These are phyloP conservation scores for Dendroctonus valens DNA, from an alignment of 1,140 invertebrate species.

Conservation along the genomic window DNA sequence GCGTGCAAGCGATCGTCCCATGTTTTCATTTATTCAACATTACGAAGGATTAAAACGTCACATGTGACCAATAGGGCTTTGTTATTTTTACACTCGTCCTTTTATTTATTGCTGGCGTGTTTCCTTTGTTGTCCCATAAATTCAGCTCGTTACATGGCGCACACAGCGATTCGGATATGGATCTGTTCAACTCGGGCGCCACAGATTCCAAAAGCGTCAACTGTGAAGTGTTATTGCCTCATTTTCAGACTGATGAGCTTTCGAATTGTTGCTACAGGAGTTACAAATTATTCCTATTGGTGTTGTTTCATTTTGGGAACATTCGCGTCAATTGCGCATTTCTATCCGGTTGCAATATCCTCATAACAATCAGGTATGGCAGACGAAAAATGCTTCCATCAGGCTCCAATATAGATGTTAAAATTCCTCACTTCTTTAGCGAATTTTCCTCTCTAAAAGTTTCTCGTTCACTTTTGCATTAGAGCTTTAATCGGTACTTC, in stretches of 20 bases:
- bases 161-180: constrained; percentile 1
- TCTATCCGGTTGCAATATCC: too few relatives aligned
- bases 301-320: too few relatives aligned
- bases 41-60: constrained; percentile 31
- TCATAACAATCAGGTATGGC: too few relatives aligned
- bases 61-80: constrained; percentile 29
- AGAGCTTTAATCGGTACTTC: too few relatives aligned
- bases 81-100: constrained; percentile 18
- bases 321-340: too few relatives aligned
- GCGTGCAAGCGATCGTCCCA: constrained; percentile 2
- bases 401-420: too few relatives aligned
- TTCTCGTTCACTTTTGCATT: too few relatives aligned
- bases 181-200: constrained; percentile 14
- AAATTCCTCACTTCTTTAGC: too few relatives aligned
- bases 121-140: constrained; percentile 22
- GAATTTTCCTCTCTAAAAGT: too few relatives aligned
- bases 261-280: not conserved
- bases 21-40: constrained; percentile 26
- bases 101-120: constrained; percentile 24
- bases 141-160: not conserved
- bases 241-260: not conserved
- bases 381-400: too few relatives aligned
- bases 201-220: constrained; percentile 12
- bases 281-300: too few relatives aligned
- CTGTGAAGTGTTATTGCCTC: constrained; percentile 1